Conservation (phyloP, 2,113 vertebrate species). For the Calidris pugnax region DNA sequence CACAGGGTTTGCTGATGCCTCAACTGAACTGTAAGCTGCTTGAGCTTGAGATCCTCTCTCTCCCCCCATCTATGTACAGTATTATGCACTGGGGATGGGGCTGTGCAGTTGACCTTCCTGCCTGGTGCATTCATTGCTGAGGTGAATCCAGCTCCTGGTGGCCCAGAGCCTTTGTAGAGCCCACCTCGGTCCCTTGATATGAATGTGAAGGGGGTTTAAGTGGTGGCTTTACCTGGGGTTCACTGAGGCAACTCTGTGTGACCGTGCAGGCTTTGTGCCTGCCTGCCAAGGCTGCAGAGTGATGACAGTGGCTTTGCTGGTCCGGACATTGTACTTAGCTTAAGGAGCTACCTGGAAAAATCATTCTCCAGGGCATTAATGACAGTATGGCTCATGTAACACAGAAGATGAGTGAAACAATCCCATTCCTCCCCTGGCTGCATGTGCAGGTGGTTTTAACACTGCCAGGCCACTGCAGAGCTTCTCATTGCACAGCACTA, state of each 20-base stretch:
- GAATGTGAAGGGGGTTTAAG: background rate
- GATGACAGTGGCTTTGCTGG: background rate
- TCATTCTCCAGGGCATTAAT: background rate
- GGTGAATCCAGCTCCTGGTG: background rate
- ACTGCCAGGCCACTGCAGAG: background rate
- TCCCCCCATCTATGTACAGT: rapidly evolving
- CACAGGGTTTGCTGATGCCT: background rate
- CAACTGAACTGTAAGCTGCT: background rate
- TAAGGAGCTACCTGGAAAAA: background rate
- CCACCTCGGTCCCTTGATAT: background rate
- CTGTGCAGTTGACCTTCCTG: background rate
- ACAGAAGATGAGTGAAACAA: background rate
- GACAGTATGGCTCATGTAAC: background rate
- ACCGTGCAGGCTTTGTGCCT: background rate
- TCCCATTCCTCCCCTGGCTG: background rate
- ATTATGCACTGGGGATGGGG: rapidly evolving
- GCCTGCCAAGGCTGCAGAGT: too few relatives aligned
- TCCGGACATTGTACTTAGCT: background rate
- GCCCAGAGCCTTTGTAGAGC: too few relatives aligned
- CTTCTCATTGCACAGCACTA: too few relatives aligned
- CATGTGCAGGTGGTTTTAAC: background rate
- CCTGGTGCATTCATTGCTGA: background rate
- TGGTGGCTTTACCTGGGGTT: background rate
- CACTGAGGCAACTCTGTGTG: background rate
- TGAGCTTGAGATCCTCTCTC: background rate